These are phyloP conservation scores for Oxystoma pomonae DNA, from an alignment of 2,888 invertebrate genomes.

Conservation along the genomic window DNA sequence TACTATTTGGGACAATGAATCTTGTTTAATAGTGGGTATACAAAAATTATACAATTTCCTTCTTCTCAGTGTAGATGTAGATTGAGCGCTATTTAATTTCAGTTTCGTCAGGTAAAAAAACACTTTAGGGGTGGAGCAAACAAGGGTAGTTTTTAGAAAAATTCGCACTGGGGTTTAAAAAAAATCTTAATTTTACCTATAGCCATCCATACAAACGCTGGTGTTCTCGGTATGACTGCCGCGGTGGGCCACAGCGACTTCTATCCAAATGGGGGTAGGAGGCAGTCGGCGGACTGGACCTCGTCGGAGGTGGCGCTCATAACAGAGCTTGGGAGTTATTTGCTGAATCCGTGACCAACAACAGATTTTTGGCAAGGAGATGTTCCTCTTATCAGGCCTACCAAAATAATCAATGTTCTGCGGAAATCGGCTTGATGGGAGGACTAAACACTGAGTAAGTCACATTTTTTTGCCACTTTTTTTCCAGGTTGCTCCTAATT, in stretches of 20 bases:
- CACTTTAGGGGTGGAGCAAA: too few relatives aligned
- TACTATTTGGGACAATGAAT: too few relatives aligned
- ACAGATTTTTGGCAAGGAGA: conserved; percentile 9
- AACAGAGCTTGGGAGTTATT: conserved; percentile 22
- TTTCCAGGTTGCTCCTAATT: too few relatives aligned
- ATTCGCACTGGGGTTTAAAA: too few relatives aligned
- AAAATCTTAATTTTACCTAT: neutral
- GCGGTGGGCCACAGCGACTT: conserved; percentile 20
- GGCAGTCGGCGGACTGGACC: conserved; percentile 21
- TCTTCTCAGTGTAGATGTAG: too few relatives aligned
- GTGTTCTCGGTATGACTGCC: conserved; percentile 16
- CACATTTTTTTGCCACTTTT: too few relatives aligned
- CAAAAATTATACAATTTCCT: too few relatives aligned
- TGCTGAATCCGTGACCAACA: conserved; percentile 16
- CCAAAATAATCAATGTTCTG: neutral
- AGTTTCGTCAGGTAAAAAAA: too few relatives aligned
- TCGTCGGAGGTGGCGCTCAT: conserved; percentile 20
- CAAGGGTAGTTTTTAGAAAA: too few relatives aligned
- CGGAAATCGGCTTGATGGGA: neutral
- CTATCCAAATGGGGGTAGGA: conserved; percentile 22
- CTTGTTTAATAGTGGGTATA: too few relatives aligned
- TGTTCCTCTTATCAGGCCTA: conserved; percentile 13
- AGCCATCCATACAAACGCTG: conserved; percentile 22
- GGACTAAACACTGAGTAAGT: neutral
- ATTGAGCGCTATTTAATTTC: too few relatives aligned